Evolutionary conservation across 37 sponge, comb jelly and placozoan genomes (phyloP), one percentile per base, ranked within the genome.

Genomic region (Crambe crambe): DNA sequence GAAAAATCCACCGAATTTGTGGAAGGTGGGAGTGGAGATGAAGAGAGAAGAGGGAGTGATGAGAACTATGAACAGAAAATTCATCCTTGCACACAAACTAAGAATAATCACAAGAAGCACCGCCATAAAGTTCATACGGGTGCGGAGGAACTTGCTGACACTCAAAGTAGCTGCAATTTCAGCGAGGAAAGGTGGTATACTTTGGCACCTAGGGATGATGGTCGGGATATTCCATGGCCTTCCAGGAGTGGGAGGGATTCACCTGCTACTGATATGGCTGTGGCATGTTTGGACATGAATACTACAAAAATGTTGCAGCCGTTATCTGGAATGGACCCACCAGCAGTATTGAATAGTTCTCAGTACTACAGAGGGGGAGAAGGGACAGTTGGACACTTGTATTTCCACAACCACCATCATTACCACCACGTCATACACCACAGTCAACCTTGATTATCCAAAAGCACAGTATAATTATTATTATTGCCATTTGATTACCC

Each of bases 221-320:
- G 65, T 5, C 37, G 27, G 22, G 76, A 75, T 5, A 47, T 76
- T 18, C 67, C 39, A 15, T 75, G 63, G 22, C 77, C 69, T 18
- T 37, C 76, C 1, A 42, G 76, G 51, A 74, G 42, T 30, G 85
- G 79, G 21, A 68, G 72, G 3, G 85, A 85, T 22, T 68, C 78
- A 29, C 85, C 85, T 18, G 47, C 71, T 12, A 85, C 85, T 5
- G 79, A 85, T 35, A 85, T 85, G 85, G 78, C 85, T 59, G 85
- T 85, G 10, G 43, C 41, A 12, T 37, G 54, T 37, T 47, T 85
- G 72, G 70, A 60, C 37, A n/a, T 78, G 62, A 58, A 85, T 66
- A 56, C 58, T 57, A 43, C 84, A 23, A 25, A 25, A 20, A 75
- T 83, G 76, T 37, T 66, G 4, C 56, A 29, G 18, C 80, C 70